phyloP scores from a whole-genome alignment of 2,888 invertebrate species.

The Tetranychus truncatus region DNA sequence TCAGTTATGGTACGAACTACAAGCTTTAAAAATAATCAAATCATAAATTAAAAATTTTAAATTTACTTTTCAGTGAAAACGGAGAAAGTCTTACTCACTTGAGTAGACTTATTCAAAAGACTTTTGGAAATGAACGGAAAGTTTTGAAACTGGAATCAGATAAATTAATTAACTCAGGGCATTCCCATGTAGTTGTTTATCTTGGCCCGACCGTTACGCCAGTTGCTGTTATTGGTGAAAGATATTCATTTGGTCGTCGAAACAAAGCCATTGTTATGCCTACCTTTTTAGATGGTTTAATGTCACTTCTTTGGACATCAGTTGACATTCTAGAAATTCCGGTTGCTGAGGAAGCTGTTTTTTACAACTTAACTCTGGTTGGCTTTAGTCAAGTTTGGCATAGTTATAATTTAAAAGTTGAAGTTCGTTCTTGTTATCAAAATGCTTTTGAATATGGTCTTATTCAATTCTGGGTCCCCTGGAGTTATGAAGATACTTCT shows the following conservation, averaged over 20 bases:
- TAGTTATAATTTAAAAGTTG: constrained; percentile 15
- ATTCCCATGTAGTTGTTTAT: not conserved
- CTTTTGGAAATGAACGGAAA: not conserved
- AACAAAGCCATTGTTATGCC: constrained; percentile 20
- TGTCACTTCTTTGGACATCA: constrained; percentile 13
- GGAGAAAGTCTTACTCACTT: not conserved
- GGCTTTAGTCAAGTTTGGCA: constrained; percentile 21
- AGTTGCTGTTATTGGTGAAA: constrained; percentile 15
- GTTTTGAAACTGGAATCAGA: not conserved
- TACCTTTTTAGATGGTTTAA: constrained; percentile 15
- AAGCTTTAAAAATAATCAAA: not conserved
- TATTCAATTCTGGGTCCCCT: constrained; percentile 16
- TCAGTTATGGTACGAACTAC: not conserved
- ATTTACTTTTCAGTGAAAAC: not conserved
- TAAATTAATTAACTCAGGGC: not conserved
- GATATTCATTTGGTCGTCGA: constrained; percentile 15
- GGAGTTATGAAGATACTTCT: constrained; percentile 13
- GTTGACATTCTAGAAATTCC: constrained; percentile 22
- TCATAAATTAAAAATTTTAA: no score
- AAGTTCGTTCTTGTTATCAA: constrained; percentile 18
- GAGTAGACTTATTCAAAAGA: not conserved
- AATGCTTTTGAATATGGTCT: constrained; percentile 14
- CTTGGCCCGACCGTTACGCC: constrained; percentile 11
- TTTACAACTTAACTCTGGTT: constrained; percentile 23
- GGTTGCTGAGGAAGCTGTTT: constrained; percentile 23